Evolutionary conservation across 2,113 vertebrate genomes (phyloP).

Genomic region (Alosa alosa): DNA sequence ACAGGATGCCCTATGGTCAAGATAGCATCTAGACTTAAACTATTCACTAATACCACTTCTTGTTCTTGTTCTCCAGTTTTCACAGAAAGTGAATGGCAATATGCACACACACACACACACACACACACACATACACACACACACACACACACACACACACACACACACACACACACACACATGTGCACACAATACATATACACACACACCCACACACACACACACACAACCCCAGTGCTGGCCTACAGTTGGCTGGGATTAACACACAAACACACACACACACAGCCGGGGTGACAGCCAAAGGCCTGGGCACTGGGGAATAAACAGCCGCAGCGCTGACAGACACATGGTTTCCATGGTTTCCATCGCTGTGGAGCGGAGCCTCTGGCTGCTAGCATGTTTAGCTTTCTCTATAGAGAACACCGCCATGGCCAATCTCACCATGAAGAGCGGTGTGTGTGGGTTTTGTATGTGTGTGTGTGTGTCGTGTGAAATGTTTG

Average conservation of each 20-base stretch:
- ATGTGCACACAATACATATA: too few relatives aligned
- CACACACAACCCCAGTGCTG: not conserved
- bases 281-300: conserved; percentile 7
- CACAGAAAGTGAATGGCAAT: too few relatives aligned
- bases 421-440: conserved; percentile 16
- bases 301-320: not conserved
- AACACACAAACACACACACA: not conserved
- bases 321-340: not conserved
- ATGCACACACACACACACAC: not conserved
- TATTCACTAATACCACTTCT: too few relatives aligned
- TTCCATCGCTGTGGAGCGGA: not conserved
- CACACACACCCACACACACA: too few relatives aligned
- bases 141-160: not conserved
- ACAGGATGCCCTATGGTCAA: too few relatives aligned
- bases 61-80: too few relatives aligned
- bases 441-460: not conserved
- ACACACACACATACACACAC: not conserved
- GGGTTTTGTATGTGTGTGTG: not conserved
- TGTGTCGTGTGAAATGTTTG: not conserved
- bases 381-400: conserved; percentile 24
- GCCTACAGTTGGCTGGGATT: too few relatives aligned
- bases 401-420: conserved; percentile 25
- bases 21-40: too few relatives aligned
- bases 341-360: too few relatives aligned
- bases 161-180: not conserved